Evolutionary conservation across 2,113 vertebrate species (phyloP), one percentile per base, ranked within the genome.

Genomic region (Syngnathus typhle): DNA sequence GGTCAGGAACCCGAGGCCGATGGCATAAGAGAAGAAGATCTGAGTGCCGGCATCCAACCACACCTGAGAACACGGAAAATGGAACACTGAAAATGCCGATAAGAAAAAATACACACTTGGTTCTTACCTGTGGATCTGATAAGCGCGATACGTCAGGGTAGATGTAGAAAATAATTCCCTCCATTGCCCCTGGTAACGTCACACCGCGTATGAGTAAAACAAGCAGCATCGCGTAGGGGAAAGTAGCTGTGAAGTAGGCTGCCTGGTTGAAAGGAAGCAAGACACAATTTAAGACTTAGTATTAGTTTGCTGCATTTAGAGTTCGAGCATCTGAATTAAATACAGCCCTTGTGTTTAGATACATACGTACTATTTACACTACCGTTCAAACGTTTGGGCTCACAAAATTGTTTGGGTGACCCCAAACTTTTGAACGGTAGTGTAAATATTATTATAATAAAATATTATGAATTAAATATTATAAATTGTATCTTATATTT

Each of bases 1-100:
- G 0, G 95, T 94, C 59, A 96, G 91, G 47, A 94, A 94, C 0
- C 94, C 92, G 80, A 96, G 85, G 61, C 94, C 93, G 0, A 96
- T 92, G 68, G 94, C 94, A 0, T 96, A 96, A 54, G 95, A 96
- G 79, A 95, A 96, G 89, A 95, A 95, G 70, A 96, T 93, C 88
- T 95, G 95, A 67, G 94, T 95, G 39, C 95, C 95, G 0, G 94
- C 94, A 4, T 96, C 94, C 52, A 96, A 95, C 95, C 94, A 96
- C 54, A 95, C 94, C 94, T 95, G 63, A 46, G 64, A 51, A 58
- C 6, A 21, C 8, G 9, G 8, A 36, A 21, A 4, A 23, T 38
- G n/a, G 13, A 11, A 21, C 11, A 59, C 8, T 32, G 32, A 15
- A 59, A 37, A 18, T 43, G 11, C 27, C 3, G 27, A 32, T 32